phyloP scores from a whole-genome alignment of 2,888 invertebrate species.

The Arrhopalites spinosus region DNA sequence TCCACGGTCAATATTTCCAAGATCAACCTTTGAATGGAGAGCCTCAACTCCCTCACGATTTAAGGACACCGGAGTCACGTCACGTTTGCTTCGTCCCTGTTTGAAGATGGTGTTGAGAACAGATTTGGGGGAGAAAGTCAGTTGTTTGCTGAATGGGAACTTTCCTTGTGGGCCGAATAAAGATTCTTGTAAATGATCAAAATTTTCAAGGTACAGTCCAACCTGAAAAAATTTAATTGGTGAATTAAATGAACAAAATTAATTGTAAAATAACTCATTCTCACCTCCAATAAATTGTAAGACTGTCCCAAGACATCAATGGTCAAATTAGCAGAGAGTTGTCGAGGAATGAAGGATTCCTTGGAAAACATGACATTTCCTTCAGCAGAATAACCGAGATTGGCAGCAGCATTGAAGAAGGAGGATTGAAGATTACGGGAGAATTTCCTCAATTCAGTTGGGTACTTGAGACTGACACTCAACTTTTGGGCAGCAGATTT shows the following conservation, averaged over 20 bases:
- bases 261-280: slow-evolving; percentile 39
- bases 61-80: slow-evolving; percentile 9
- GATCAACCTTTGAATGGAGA: not conserved
- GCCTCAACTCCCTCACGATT: slow-evolving; percentile 9
- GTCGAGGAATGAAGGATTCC: slow-evolving; percentile 76
- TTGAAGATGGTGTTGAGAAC: not conserved
- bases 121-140: not conserved
- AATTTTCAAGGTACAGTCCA: slow-evolving; percentile 29
- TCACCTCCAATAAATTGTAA: slow-evolving; percentile 75
- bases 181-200: slow-evolving; percentile 19
- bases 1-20: not conserved
- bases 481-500: slow-evolving; percentile 59
- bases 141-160: slow-evolving; percentile 3
- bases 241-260: not conserved
- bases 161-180: slow-evolving; percentile 26
- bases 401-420: slow-evolving; percentile 70
- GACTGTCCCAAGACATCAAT: slow-evolving; percentile 77
- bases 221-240: not conserved
- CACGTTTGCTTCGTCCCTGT: not conserved
- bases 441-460: slow-evolving; percentile 67
- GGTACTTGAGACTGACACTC: not conserved
- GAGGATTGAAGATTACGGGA: slow-evolving; percentile 72
- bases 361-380: slow-evolving; percentile 79
- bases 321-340: slow-evolving; percentile 73
- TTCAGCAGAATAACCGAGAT: slow-evolving; percentile 71